Evolutionary conservation across 2,797 vertebrate genomes (phyloP), one percentile per base, ranked within the genome.

Genomic region (Lepus oiostolus): DNA sequence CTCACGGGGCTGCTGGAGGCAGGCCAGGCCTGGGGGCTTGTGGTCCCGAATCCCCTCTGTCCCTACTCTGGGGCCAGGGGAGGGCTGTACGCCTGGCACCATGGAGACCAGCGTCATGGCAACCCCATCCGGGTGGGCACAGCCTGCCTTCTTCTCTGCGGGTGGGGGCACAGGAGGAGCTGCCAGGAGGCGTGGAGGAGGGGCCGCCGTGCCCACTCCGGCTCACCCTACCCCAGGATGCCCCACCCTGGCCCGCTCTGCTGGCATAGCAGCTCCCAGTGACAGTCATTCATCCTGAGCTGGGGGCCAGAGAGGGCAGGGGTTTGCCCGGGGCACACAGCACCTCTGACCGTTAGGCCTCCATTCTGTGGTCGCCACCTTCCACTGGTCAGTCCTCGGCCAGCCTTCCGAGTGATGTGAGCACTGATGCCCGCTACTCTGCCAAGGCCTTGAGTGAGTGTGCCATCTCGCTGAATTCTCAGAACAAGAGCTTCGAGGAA

Each of bases 91-190:
- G 95, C 92, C 35, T 95, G 87, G 86, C 63, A 84, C 96, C 96
- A 96, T 97, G 97, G 97, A 97, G 95, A 97, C 96, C 81, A 95
- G 92, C 5, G 93, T 96, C 96, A 97, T 97, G 86, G 97, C 91
- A 97, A 97, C 97, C 30, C 62, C 70, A 28, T 77, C 81, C 0
- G 81, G 93, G 88, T 94, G 92, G 97, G 96, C 63, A 92, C 85
- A 89, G 75, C 58, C 65, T 80, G 52, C 74, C 50, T 95, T 26
- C 72, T 81, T n/a, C 54, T 90, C 38, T 32, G 0, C 35, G 32
- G 7, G 10, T 28, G 67, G n/a, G 82, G 74, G 52, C n/a, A 63
- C 35, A 71, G 80, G 13, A 93, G 91, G 92, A 96, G 62, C 70
- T 75, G 71, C 88, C 85, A 75, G 26, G 35, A 86, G 7, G n/a